These are phyloP conservation scores for Oscheius sp. DNA, from an alignment of 2,888 invertebrate species.

Conservation along the genomic window DNA sequence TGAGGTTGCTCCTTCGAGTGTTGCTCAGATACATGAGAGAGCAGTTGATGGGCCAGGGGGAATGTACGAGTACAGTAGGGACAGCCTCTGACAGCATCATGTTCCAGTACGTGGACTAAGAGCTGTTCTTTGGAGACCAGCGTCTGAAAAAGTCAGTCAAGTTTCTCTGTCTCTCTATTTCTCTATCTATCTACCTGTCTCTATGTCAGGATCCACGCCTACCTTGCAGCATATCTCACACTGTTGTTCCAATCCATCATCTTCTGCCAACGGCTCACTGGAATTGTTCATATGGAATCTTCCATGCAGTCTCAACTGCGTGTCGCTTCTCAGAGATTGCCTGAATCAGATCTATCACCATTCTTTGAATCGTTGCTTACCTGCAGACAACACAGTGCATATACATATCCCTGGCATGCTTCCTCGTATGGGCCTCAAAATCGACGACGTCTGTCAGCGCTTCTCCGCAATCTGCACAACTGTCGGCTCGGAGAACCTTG, in stretches of 20 bases:
- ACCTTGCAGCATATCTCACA: slow-evolving; percentile 38
- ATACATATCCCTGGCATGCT: slow-evolving; percentile 37
- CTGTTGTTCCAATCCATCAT: slow-evolving; percentile 27
- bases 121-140: slow-evolving; percentile 34
- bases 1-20: slow-evolving; percentile 29
- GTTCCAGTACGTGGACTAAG: slow-evolving; percentile 35
- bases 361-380: not conserved
- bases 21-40: slow-evolving; percentile 21
- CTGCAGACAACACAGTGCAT: slow-evolving; percentile 38
- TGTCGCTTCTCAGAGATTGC: slow-evolving; percentile 35
- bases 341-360: not conserved
- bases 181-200: not conserved
- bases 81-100: slow-evolving; percentile 28
- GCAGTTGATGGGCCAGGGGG: slow-evolving; percentile 28
- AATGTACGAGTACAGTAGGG: slow-evolving; percentile 27
- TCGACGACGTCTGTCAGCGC: slow-evolving; percentile 29
- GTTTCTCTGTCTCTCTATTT: not conserved
- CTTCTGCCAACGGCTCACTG: slow-evolving; percentile 3
- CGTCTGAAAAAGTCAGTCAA: slow-evolving; percentile 19
- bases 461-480: slow-evolving; percentile 52
- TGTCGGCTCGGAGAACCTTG: slow-evolving; percentile 44
- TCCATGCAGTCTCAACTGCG: slow-evolving; percentile 32
- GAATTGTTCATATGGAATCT: slow-evolving; percentile 35
- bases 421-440: slow-evolving; percentile 33
- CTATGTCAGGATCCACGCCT: not conserved